These are phyloP conservation scores for Melitaea cinxia DNA, from an alignment of 1,140 invertebrate genomes.

Conservation along the genomic window DNA sequence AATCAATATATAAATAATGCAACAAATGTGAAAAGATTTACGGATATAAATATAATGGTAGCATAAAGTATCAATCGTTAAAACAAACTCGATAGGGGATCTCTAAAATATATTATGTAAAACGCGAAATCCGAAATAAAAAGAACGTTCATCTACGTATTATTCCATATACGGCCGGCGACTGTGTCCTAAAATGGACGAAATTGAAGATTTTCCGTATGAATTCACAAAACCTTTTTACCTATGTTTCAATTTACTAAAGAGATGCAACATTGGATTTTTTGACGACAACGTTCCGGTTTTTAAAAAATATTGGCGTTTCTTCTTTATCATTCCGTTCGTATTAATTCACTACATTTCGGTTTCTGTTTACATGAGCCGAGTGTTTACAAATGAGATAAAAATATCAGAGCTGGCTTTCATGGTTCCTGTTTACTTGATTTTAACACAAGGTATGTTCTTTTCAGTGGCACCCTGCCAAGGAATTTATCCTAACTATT, in stretches of 20 bases:
- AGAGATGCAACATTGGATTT: slow-evolving; percentile 38
- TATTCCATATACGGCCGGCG: slow-evolving; percentile 11
- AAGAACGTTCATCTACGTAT: slow-evolving; percentile 8
- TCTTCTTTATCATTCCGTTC: slow-evolving; percentile 30
- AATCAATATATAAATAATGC: too few relatives aligned
- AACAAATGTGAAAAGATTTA: too few relatives aligned
- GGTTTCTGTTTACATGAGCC: slow-evolving; percentile 20
- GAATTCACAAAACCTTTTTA: slow-evolving; percentile 35
- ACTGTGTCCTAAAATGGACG: slow-evolving; percentile 9
- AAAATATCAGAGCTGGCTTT: slow-evolving; percentile 41
- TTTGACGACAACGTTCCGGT: slow-evolving; percentile 29
- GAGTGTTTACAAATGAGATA: slow-evolving; percentile 30
- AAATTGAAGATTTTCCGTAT: slow-evolving; percentile 23
- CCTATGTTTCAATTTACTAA: slow-evolving; percentile 38
- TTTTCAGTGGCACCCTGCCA: slow-evolving; percentile 12
- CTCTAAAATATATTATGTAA: slow-evolving; percentile 6
- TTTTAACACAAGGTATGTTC: slow-evolving; percentile 38
- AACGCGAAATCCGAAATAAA: slow-evolving; percentile 12
- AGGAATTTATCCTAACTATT: slow-evolving; percentile 21
- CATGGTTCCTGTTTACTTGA: slow-evolving; percentile 26
- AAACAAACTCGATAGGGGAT: neutral
- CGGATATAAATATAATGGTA: neutral
- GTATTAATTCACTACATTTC: neutral
- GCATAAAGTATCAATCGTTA: too few relatives aligned
- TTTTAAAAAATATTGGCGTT: slow-evolving; percentile 36